Base-by-base conservation (phyloP, 2,888 invertebrate species). In the Horisme vitalbata region DNA sequence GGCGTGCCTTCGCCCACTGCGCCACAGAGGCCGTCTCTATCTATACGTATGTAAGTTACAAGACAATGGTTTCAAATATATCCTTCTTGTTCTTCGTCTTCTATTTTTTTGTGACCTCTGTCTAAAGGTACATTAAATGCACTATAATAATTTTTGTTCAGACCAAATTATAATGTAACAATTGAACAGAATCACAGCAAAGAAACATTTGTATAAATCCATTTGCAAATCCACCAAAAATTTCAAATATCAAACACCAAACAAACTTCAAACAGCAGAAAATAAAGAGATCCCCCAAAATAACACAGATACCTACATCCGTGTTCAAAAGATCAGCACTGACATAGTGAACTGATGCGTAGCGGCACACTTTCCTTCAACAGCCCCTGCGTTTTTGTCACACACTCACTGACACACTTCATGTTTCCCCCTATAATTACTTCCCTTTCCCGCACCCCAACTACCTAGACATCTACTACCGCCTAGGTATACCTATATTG, bases 281-380 rank as follows among this genome's bases (percentile, higher is more conserved):
- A 34, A 31, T 10, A 31, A 38, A 44, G 14, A 30, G n/a, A 10
- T 45, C 50, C 59, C 50, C 60, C 51, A 58, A 62, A 65, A 59
- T 54, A 60, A 37, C 55, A 63, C 58, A 54, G 52, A 57, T 56
- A 57, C 59, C 49, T 54, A 61, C 57, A 58, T 53, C 59, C 59
- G 58, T 79, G 72, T 74, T 76, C 66, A 74, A 81, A 83, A 85
- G 79, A 86, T 83, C 82, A 84, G 71, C 79, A 78, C 74, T 89
- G 88, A 88, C 88, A 89, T 83, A 88, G 86, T 89, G 88, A 88
- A 87, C 88, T 79, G 84, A 80, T 69, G 80, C 80, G 68, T 76
- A 62, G 57, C 82, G 87, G 75, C 88, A 87, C 85, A 86, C 82
- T 87, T 83, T 85, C 82, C 83, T 78, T 79, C 71, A 75, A 72